Evolutionary conservation across 2,888 invertebrate genomes (phyloP), one percentile per base, ranked within the genome.

Genomic region (Tetheella fluctuosa): DNA sequence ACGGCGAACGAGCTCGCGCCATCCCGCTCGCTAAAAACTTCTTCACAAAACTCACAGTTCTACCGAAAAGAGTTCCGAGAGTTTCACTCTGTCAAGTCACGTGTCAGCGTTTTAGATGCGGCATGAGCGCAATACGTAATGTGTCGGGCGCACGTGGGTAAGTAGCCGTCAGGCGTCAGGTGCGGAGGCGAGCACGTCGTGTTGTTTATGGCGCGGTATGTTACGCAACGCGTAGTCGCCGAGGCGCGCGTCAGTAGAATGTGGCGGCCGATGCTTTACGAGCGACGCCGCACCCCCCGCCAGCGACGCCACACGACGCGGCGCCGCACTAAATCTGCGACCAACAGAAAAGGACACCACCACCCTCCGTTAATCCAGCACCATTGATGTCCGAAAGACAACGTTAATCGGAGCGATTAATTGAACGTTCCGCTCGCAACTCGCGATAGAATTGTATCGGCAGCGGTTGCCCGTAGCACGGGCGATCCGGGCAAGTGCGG

Each of bases 141-240:
- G 86, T 76, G 82, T 75, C 70, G 73, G 74, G 78, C 84, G 90
- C 92, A 91, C 91, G 92, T 91, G 92, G 89, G 80, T 76, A 77
- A 79, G 86, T 78, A 76, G 74, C 74, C 74, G 85, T 77, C 77
- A 73, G 65, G 61, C 70, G 77, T 70, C 84, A 86, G 88, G 89
- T 86, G 88, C 84, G 86, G 83, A 79, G 80, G 77, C 79, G 81
- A 84, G 77, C 85, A 86, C 88, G 90, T 85, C 86, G 87, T 85
- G 87, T 90, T 91, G 92, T 93, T 92, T 92, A 92, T 90, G 89
- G 89, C 88, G 88, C 90, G 89, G 81, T 79, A 83, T 64, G 74
- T 92, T 92, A 92, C 92, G 92, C 92, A 92, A 92, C 92, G 91
- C 91, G 92, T 91, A 88, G 89, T 91, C 91, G 90, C 91, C 89